Percentiles rank a stretch among this genome's conserved stretches.
phyloP scores from a whole-genome alignment of 1,140 invertebrate species.

The Nilaparvata lugens region DNA sequence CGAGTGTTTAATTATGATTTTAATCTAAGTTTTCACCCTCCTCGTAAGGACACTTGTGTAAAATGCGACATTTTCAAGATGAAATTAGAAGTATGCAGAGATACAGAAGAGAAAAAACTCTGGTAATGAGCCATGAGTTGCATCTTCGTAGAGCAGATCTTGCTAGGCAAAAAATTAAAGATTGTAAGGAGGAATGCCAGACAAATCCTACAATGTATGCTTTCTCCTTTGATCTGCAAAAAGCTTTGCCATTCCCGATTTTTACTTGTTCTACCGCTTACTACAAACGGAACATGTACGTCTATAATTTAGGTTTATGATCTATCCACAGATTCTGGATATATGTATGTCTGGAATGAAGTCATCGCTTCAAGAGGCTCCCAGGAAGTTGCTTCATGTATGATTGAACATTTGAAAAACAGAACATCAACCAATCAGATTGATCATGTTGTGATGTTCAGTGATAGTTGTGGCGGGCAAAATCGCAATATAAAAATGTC shows the following conservation, averaged over 20 bases:
- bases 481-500: slow-evolving; percentile 28
- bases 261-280: slow-evolving; percentile 23
- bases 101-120: slow-evolving; percentile 16
- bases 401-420: slow-evolving; percentile 7
- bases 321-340: neutral
- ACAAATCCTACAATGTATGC: slow-evolving; percentile 17
- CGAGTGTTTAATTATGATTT: slow-evolving; percentile 40
- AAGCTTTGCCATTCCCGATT: slow-evolving; percentile 26
- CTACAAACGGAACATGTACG: slow-evolving; percentile 28
- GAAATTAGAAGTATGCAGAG: slow-evolving; percentile 4
- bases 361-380: slow-evolving; percentile 1
- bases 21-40: slow-evolving; percentile 39
- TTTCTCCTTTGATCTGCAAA: slow-evolving; percentile 27
- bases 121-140: slow-evolving; percentile 19
- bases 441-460: slow-evolving; percentile 18
- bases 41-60: slow-evolving; percentile 30
- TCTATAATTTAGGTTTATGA: slow-evolving; percentile 24
- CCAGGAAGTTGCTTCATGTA: slow-evolving; percentile 4
- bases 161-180: slow-evolving; percentile 16
- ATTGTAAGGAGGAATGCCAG: slow-evolving; percentile 14
- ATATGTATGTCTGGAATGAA: slow-evolving; percentile 13
- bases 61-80: slow-evolving; percentile 23
- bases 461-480: slow-evolving; percentile 21
- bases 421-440: neutral
- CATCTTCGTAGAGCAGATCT: slow-evolving; percentile 22